Conservation (phyloP, 2,888 invertebrate genomes). For the Lycocerus yunnanus region DNA sequence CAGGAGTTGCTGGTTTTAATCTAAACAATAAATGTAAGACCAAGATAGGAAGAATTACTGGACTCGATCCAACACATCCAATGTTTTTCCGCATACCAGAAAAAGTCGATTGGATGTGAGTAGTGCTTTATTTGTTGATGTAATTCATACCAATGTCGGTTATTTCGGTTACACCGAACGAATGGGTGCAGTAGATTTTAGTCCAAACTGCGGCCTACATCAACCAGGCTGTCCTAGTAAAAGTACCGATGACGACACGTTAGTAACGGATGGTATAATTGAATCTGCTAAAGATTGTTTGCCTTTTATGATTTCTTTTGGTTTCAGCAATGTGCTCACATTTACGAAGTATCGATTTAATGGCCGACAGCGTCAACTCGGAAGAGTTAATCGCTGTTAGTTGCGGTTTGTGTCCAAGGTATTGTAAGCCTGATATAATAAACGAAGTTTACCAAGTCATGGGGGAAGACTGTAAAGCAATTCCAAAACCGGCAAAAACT, state of each 20-base stretch:
- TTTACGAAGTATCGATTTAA: constrained; percentile 5
- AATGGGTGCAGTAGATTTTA: constrained; percentile 60
- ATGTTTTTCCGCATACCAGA: constrained; percentile 46
- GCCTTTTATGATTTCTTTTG: neutral
- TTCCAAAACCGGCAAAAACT: constrained; percentile 13
- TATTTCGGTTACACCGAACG: constrained; percentile 55
- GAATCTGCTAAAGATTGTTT: neutral
- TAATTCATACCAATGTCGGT: constrained; percentile 65
- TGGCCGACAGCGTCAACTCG: constrained; percentile 11
- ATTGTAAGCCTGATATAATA: constrained; percentile 8
- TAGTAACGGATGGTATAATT: neutral
- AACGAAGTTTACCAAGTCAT: constrained; percentile 6
- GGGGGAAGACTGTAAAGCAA: constrained; percentile 11
- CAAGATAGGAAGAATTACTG: constrained; percentile 19
- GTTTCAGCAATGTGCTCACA: constrained; percentile 4
- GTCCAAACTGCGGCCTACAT: constrained; percentile 60
- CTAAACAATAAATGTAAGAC: constrained; percentile 5
- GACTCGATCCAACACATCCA: constrained; percentile 33
- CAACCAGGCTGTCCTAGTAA: constrained; percentile 58
- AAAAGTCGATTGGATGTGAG: constrained; percentile 59
- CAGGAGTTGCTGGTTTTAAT: constrained; percentile 26
- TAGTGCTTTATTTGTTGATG: constrained; percentile 64
- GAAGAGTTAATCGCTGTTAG: constrained; percentile 6
- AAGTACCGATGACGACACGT: neutral
- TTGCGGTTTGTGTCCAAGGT: constrained; percentile 7